Percentiles rank a stretch among this genome's conserved stretches.
Conservation (phyloP, 2,113 vertebrate genomes). For the Epinephelus moara region DNA sequence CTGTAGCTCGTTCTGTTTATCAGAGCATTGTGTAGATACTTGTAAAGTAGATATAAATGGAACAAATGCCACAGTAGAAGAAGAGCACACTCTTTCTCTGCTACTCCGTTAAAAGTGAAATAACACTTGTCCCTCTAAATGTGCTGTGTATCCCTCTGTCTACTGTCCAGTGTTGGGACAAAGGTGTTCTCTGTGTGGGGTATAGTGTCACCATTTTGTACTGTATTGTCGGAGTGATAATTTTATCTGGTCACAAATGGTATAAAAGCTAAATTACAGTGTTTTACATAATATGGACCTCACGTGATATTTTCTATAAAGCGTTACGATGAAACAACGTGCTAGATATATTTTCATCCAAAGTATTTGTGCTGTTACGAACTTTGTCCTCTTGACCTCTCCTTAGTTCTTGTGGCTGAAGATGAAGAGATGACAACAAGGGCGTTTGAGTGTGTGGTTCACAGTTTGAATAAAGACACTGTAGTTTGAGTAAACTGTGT, state of each 20-base stretch:
- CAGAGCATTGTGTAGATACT: neutral
- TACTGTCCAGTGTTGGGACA: neutral
- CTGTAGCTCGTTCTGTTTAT: conserved; percentile 5
- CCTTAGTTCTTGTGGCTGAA: neutral
- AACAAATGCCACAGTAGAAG: conserved; percentile 12
- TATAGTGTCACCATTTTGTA: conserved; percentile 13
- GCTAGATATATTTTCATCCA: neutral
- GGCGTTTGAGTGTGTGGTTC: neutral
- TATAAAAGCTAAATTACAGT: conserved; percentile 5
- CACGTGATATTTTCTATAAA: conserved; percentile 5
- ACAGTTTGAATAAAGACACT: conserved; percentile 34
- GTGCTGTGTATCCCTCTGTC: neutral
- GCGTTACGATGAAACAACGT: neutral
- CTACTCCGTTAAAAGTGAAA: conserved; percentile 20
- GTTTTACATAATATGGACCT: neutral
- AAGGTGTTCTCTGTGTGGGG: neutral
- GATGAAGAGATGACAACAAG: neutral
- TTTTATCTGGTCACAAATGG: conserved; percentile 3
- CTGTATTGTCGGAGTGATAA: neutral
- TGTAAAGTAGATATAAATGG: neutral
- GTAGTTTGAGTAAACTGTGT: conserved; percentile 1
- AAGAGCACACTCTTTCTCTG: neutral
- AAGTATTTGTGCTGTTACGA: neutral
- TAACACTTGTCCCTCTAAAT: neutral
- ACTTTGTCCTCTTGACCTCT: neutral